Evolutionary conservation across 2,888 invertebrate genomes (phyloP).

Genomic region (Dorcus hopei): DNA sequence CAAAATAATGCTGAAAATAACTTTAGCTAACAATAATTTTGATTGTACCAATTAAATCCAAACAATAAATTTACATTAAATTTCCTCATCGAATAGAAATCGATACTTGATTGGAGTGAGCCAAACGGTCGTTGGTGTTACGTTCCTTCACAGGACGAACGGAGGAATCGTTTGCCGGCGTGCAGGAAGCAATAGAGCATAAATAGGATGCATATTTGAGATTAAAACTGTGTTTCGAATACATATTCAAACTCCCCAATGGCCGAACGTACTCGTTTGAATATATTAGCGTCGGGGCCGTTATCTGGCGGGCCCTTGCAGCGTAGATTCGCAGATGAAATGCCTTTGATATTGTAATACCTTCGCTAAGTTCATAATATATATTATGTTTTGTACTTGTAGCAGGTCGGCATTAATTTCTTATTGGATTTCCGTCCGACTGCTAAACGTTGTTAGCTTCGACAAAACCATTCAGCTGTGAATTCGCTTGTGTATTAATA

Average conservation of each 20-base stretch:
- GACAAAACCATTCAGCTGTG: no score
- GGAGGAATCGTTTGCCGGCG: no score
- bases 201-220: conserved; percentile 37
- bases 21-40: no score
- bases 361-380: conserved; percentile 47
- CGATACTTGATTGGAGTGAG: no score
- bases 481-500: no score
- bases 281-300: conserved; percentile 42
- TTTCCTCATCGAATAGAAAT: no score
- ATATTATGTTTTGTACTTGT: conserved; percentile 38
- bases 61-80: no score
- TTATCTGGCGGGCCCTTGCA: conserved; percentile 43
- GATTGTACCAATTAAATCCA: no score
- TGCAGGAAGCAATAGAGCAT: conserved; percentile 39
- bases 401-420: conserved; percentile 22
- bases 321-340: conserved; percentile 45
- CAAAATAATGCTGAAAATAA: no score
- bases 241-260: conserved; percentile 48
- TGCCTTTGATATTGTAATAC: conserved; percentile 50
- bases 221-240: conserved; percentile 35
- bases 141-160: no score
- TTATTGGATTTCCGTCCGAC: conserved; percentile 22
- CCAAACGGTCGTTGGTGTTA: no score
- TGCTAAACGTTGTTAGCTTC: conserved; percentile 10
- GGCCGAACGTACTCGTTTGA: conserved; percentile 39